These are phyloP conservation scores for Psilopsiagon aymara DNA, from an alignment of 2,113 vertebrate species.

Conservation along the genomic window DNA sequence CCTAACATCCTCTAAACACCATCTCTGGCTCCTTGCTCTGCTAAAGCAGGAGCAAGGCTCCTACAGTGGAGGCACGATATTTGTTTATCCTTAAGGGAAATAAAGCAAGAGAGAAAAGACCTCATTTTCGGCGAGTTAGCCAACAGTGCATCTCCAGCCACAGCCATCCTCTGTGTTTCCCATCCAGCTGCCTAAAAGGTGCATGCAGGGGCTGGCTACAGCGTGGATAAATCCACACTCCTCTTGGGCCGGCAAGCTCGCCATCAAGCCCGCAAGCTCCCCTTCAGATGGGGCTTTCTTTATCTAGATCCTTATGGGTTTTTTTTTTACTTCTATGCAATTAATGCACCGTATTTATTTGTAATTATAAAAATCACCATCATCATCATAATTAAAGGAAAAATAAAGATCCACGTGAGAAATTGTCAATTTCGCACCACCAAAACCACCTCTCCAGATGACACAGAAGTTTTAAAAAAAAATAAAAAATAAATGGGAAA, in stretches of 20 bases:
- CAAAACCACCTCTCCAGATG: neutral
- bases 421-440: neutral
- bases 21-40: neutral
- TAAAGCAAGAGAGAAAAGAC: neutral
- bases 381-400: neutral
- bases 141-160: neutral
- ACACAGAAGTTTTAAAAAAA: neutral
- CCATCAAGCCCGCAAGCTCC: slow-evolving; percentile 71
- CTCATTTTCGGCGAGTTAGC: neutral
- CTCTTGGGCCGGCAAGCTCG: slow-evolving; percentile 64
- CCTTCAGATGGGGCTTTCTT: slow-evolving; percentile 29
- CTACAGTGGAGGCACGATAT: neutral
- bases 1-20: neutral
- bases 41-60: neutral
- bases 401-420: neutral
- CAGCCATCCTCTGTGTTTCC: neutral
- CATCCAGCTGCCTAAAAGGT: slow-evolving; percentile 17
- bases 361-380: neutral
- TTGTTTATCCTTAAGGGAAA: slow-evolving; percentile 14
- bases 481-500: neutral
- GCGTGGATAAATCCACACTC: slow-evolving; percentile 71
- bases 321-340: slow-evolving; percentile 39
- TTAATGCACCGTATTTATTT: slow-evolving; percentile 16
- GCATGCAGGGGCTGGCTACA: slow-evolving; percentile 7
- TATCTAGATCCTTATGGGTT: slow-evolving; percentile 9